Conservation (phyloP, 2,888 invertebrate species). For the Eumacrocentrus americanus region DNA sequence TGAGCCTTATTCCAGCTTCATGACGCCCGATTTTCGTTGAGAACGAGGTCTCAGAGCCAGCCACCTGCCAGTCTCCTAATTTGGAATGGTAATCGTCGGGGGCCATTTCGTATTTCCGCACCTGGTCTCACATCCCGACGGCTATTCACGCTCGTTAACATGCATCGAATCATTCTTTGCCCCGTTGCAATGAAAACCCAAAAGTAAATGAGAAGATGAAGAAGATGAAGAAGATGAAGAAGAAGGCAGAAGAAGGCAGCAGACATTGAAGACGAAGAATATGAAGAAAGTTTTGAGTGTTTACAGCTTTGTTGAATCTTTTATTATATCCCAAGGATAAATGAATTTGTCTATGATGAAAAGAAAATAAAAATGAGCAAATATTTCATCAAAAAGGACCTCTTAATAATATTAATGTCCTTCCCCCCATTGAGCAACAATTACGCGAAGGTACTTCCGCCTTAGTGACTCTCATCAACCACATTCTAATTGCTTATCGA, state of each 20-base stretch:
- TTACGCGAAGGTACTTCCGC: slow-evolving; percentile 2
- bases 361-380: slow-evolving; percentile 18
- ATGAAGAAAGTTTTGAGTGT: too few relatives aligned
- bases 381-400: slow-evolving; percentile 2
- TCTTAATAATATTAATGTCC: not conserved
- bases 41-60: slow-evolving; percentile 19
- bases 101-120: slow-evolving; percentile 22
- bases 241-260: too few relatives aligned
- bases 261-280: too few relatives aligned
- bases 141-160: too few relatives aligned
- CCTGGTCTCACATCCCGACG: too few relatives aligned
- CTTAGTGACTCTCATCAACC: not conserved
- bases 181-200: too few relatives aligned
- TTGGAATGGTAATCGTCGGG: slow-evolving; percentile 36
- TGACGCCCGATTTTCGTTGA: not conserved
- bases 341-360: too few relatives aligned
- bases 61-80: slow-evolving; percentile 32
- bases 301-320: too few relatives aligned
- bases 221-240: too few relatives aligned
- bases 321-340: too few relatives aligned
- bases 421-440: slow-evolving; percentile 11
- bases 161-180: too few relatives aligned
- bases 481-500: not conserved
- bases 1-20: not conserved
- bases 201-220: too few relatives aligned